A percentile compares a stretch with the other conserved stretches of the same genome.
Evolutionary conservation across 2,797 vertebrate species (phyloP).

Genomic region (Pachyuromys duprasi): DNA sequence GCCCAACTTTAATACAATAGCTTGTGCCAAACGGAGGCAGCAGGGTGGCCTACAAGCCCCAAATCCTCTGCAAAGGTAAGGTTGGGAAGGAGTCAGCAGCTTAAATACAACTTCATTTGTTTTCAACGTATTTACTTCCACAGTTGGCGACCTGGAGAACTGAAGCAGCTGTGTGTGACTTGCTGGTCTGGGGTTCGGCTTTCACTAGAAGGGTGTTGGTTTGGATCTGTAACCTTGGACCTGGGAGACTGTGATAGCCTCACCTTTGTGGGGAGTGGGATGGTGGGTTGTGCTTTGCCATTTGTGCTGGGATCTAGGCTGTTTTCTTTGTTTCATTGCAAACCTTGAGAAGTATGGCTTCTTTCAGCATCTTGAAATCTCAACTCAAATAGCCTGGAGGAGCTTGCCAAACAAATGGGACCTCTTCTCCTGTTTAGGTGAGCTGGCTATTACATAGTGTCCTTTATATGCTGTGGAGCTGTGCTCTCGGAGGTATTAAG

Average conservation of each 20-base stretch:
- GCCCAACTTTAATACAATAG: conserved; percentile 52
- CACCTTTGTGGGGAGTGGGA: neutral
- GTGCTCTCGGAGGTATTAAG: conserved; percentile 31
- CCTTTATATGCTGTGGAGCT: neutral
- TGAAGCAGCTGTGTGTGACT: neutral
- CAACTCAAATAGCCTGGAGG: neutral
- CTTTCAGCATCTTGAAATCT: neutral
- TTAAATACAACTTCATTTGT: neutral
- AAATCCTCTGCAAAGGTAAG: neutral
- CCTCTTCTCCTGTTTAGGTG: neutral
- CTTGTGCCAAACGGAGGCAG: conserved; percentile 11
- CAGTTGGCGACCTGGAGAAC: neutral
- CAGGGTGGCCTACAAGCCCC: neutral
- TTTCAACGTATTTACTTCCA: neutral
- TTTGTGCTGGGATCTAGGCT: neutral
- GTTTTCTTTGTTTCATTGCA: neutral
- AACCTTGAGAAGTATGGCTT: neutral
- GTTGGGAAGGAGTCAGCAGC: neutral
- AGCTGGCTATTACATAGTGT: neutral
- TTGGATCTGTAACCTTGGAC: neutral
- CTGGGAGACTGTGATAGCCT: neutral
- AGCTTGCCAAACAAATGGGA: conserved; percentile 43
- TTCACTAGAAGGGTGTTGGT: neutral
- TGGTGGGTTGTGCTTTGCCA: too few relatives aligned
- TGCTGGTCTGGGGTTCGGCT: neutral